These are phyloP conservation scores for Scelioninae gen. 1 DNA, from an alignment of 2,888 invertebrate genomes.

Conservation along the genomic window DNA sequence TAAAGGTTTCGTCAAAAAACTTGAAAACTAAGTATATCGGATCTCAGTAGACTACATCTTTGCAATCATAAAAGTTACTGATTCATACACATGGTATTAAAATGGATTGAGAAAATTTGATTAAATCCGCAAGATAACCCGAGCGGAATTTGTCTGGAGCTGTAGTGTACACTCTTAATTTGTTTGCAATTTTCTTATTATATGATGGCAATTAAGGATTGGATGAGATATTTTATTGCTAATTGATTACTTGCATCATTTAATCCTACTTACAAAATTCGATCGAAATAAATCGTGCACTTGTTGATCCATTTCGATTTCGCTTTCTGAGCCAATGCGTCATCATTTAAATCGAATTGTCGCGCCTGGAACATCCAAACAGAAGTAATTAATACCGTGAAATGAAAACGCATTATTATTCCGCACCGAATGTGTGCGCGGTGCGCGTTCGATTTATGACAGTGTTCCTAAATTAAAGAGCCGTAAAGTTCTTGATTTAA, in stretches of 20 bases:
- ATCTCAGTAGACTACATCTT: not conserved
- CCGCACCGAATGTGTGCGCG: constrained; percentile 24
- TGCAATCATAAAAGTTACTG: not conserved
- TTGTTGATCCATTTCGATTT: constrained; percentile 11
- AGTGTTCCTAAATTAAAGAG: constrained; percentile 59
- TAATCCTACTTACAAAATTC: constrained; percentile 9
- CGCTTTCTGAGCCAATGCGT: constrained; percentile 2
- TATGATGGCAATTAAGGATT: no score
- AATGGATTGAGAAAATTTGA: not conserved
- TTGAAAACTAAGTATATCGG: constrained; percentile 25
- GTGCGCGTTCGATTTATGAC: constrained; percentile 46
- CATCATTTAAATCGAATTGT: constrained; percentile 9
- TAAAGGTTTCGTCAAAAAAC: constrained; percentile 39
- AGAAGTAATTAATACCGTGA: constrained; percentile 40
- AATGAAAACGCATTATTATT: constrained; percentile 44
- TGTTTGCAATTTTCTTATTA: not conserved
- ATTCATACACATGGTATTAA: not conserved
- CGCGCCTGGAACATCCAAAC: constrained; percentile 1
- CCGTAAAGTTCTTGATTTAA: constrained; percentile 69
- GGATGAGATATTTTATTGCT: no score
- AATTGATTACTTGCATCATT: no score
- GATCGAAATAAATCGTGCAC: constrained; percentile 8
- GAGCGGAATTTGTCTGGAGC: no score
- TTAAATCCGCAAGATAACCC: not conserved
- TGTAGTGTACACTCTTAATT: not conserved